Conservation (phyloP, 1,140 invertebrate genomes). For the Tetragonula clypearis region DNA sequence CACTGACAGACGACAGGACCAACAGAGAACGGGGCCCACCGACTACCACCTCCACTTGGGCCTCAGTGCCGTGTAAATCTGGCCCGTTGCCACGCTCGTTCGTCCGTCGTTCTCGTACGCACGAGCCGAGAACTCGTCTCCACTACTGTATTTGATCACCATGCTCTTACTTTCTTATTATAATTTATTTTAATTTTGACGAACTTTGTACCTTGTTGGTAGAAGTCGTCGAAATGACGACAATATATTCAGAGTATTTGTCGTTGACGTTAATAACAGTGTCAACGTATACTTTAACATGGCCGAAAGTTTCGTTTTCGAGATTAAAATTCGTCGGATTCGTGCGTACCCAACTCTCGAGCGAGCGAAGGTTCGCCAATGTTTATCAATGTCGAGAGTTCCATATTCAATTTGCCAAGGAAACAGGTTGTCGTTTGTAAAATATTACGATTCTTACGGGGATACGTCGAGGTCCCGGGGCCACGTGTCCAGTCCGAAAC, state of each 20-base stretch:
- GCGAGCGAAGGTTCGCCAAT: neutral
- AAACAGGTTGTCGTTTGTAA: neutral
- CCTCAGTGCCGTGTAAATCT: slow-evolving; percentile 62
- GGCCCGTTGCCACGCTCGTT: slow-evolving; percentile 26
- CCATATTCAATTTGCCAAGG: neutral
- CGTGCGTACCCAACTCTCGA: no score
- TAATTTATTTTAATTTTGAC: neutral
- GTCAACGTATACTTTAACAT: neutral
- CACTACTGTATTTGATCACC: no score
- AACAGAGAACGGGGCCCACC: slow-evolving; percentile 73
- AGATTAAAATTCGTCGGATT: neutral
- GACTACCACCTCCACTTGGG: slow-evolving; percentile 71
- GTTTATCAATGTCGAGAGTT: neutral
- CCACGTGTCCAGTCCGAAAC: neutral
- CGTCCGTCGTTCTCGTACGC: neutral
- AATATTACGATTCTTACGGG: neutral
- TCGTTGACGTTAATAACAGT: neutral
- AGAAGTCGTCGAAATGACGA: neutral
- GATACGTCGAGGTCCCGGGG: neutral
- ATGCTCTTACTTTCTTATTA: neutral
- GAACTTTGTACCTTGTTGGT: neutral
- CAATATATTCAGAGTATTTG: neutral
- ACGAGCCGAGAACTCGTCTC: no score
- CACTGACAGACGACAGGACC: slow-evolving; percentile 74
- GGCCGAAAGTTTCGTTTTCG: neutral